Base-by-base conservation (phyloP, 1,140 invertebrate species). In the Condylostylus longicornis region DNA sequence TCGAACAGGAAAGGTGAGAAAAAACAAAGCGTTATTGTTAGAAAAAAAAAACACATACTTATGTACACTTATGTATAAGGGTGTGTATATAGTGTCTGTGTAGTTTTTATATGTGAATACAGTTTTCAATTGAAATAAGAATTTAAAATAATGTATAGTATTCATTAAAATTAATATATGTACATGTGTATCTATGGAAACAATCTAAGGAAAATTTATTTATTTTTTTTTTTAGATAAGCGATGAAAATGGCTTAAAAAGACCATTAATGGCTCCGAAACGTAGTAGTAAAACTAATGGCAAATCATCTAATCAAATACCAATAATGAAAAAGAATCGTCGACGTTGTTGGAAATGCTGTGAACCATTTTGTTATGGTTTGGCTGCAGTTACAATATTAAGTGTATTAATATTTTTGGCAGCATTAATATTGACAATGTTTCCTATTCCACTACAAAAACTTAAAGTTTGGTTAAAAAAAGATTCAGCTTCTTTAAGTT, bases 191-290 rank as follows among this genome's bases (percentile, higher is more conserved):
- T n/a, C n/a, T n/a, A n/a, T n/a, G n/a, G n/a, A n/a, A n/a, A n/a
- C 28, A 6, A 9, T 13, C 28, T 9, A 35, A 35, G 5, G 10
- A 23, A 35, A 5, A 35, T 23, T 18, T 28, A 18, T 28, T 28
- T n/a, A n/a, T n/a, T n/a, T n/a, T n/a, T n/a, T n/a, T n/a, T n/a
- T 67, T n/a, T 65, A 79, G 62, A 60, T 75, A 41, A 73, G 75
- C 46, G 72, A 77, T 43, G 74, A 79, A 45, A 62, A 71, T 33
- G 74, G 72, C 4, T 69, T 79, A n/a, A 81, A 81, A 53, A 66
- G 75, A 37, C 79, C 78, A 2, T 47, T 82, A 7, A 82, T 82
- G 78, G 73, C 78, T 6, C 77, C 77, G 8, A 63, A 77, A 38
- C 67, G 69, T 45, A 75, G 68, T 33, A 59, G 44, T 10, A 71